phyloP scores from a whole-genome alignment of 2,113 vertebrate genomes.

The Ceyx margarethae region DNA sequence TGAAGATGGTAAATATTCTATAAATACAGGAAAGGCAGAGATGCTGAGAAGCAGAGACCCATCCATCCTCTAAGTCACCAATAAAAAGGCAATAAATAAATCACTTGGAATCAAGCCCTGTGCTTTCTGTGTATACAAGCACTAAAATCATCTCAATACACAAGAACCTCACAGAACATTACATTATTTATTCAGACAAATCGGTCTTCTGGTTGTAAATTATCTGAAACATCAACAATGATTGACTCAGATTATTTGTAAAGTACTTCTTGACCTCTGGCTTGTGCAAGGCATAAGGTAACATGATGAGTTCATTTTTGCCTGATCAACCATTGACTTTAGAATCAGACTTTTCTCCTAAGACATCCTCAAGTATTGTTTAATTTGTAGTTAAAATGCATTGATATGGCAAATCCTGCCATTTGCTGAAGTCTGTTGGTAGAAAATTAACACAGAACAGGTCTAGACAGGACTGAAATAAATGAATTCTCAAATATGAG shows the following conservation, averaged over 20 bases:
- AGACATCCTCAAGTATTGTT: not conserved
- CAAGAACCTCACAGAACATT: not conserved
- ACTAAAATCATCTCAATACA: not conserved
- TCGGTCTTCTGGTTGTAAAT: not conserved
- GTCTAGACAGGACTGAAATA: not conserved
- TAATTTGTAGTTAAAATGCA: not conserved
- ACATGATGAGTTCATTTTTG: not conserved
- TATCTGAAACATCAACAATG: not conserved
- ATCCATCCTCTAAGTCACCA: not conserved
- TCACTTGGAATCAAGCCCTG: not conserved
- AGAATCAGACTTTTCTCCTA: not conserved
- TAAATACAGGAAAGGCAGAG: not conserved
- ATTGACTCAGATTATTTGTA: not conserved
- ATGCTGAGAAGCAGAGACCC: not conserved
- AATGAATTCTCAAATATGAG: conserved; percentile 3
- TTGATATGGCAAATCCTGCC: not conserved
- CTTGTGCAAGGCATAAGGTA: not conserved
- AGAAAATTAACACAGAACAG: not conserved
- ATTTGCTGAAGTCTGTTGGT: not conserved
- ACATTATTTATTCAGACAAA: not conserved
- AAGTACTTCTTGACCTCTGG: not conserved
- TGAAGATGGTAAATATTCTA: not conserved
- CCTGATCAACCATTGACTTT: not conserved
- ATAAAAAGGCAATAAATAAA: not conserved
- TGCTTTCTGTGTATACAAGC: not conserved